Conservation (phyloP, 2,113 vertebrate species). For the Gopherus flavomarginatus region DNA sequence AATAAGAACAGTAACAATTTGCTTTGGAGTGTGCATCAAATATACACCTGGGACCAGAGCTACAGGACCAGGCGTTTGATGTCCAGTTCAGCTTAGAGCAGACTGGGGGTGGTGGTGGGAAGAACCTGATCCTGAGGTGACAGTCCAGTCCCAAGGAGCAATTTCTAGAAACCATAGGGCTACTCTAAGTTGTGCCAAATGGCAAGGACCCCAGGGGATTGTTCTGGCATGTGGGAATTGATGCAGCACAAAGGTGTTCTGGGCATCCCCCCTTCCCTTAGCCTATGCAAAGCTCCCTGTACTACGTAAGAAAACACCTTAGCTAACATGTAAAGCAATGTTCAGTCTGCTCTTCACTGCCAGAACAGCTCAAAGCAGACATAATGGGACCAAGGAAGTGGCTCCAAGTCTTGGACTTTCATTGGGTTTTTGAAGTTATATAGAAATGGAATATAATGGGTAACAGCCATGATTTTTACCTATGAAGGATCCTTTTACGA, state of each 20-base stretch:
- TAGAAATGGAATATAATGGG: conserved; percentile 19
- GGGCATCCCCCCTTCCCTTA: background rate
- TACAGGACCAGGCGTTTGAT: background rate
- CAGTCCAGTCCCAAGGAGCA: background rate
- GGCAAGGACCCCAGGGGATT: background rate
- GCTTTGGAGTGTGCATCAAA: background rate
- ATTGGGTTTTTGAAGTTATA: background rate
- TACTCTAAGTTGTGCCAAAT: background rate
- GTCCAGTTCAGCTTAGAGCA: background rate
- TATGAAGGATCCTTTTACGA: background rate
- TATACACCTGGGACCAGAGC: background rate
- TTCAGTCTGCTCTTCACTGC: background rate
- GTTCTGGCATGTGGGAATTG: background rate
- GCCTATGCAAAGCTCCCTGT: background rate
- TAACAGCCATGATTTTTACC: conserved; percentile 16
- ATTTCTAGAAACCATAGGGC: background rate
- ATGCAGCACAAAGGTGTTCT: background rate
- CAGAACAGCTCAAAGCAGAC: background rate
- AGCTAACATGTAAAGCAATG: background rate
- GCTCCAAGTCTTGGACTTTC: background rate
- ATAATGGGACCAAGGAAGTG: background rate
- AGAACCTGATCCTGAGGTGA: background rate
- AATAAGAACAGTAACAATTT: background rate
- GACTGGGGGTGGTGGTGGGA: no score
- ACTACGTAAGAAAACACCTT: background rate